Percentiles rank a stretch among this genome's conserved stretches.
Conservation (phyloP, 2,113 vertebrate genomes). For the Amphiprion ocellaris region DNA sequence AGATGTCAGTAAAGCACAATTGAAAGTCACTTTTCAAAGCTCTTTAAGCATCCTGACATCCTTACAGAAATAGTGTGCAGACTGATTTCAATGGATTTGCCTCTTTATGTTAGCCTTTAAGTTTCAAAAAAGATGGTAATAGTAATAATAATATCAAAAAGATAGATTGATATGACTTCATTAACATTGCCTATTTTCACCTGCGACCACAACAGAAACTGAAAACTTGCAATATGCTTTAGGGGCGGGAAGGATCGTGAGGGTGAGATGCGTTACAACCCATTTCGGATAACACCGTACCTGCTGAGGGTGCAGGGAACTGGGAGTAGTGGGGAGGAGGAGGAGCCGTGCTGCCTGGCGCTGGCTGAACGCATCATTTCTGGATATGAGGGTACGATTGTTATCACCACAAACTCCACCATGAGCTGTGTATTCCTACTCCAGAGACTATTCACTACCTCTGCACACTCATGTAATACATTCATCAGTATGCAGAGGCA, state of each 20-base stretch:
- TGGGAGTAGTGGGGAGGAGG: constrained; percentile 61
- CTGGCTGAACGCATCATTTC: constrained; percentile 91
- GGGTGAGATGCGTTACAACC: constrained; percentile 84
- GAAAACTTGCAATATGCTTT: constrained; percentile 15
- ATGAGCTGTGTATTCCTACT: too few species aligned
- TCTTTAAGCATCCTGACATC: background rate
- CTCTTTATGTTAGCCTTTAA: background rate
- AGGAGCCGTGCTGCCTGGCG: constrained; percentile 89
- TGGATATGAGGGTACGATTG: constrained; percentile 89
- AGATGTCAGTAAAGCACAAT: constrained; percentile 1
- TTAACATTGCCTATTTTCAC: background rate
- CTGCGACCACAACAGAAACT: background rate
- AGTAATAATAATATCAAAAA: too few species aligned
- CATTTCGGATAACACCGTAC: constrained; percentile 89
- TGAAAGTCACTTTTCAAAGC: background rate
- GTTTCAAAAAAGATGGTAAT: too few species aligned
- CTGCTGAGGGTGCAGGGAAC: constrained; percentile 83
- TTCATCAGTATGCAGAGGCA: too few species aligned
- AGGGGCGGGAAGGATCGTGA: constrained; percentile 87
- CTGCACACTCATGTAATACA: too few species aligned
- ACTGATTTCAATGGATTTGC: background rate
- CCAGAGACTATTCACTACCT: too few species aligned
- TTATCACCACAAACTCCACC: background rate
- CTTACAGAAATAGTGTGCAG: background rate
- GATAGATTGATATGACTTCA: background rate